Percentiles rank a stretch among this genome's conserved stretches.
phyloP scores from a whole-genome alignment of 2,113 vertebrate genomes.

The Psettodes erumei region DNA sequence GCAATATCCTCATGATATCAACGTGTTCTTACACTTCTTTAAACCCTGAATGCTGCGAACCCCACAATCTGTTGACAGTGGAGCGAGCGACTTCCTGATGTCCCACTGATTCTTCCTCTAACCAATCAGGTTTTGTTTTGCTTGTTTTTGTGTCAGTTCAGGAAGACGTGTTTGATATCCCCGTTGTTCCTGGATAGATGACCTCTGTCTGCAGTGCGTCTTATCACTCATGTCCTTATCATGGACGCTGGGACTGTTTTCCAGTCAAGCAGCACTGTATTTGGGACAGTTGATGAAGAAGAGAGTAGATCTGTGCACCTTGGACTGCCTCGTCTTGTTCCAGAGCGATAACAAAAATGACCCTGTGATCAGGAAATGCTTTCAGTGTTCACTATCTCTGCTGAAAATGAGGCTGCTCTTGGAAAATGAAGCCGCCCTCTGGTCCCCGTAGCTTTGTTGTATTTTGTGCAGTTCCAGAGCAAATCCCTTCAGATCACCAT shows the following conservation, averaged over 20 bases:
- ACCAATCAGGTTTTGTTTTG: slow-evolving; percentile 25
- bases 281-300: neutral
- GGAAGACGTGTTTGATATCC: slow-evolving; percentile 2
- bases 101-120: slow-evolving; percentile 11
- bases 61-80: slow-evolving; percentile 5
- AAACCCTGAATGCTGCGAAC: neutral
- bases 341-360: slow-evolving; percentile 1
- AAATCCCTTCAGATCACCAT: neutral
- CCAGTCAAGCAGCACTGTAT: neutral
- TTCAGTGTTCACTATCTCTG: neutral
- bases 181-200: neutral
- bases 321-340: neutral
- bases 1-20: neutral
- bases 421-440: neutral
- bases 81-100: neutral
- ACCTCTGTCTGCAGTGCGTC: neutral
- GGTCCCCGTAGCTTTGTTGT: neutral
- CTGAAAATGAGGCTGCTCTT: neutral
- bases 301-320: slow-evolving; percentile 13
- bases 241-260: neutral
- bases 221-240: slow-evolving; percentile 30
- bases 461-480: neutral
- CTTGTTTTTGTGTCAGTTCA: slow-evolving; percentile 12
- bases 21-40: slow-evolving; percentile 21
- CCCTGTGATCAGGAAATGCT: neutral